A percentile compares a stretch with the other conserved stretches of the same genome.
Conservation (phyloP, 2,113 vertebrate species). For the Cynopterus brachyotis region DNA sequence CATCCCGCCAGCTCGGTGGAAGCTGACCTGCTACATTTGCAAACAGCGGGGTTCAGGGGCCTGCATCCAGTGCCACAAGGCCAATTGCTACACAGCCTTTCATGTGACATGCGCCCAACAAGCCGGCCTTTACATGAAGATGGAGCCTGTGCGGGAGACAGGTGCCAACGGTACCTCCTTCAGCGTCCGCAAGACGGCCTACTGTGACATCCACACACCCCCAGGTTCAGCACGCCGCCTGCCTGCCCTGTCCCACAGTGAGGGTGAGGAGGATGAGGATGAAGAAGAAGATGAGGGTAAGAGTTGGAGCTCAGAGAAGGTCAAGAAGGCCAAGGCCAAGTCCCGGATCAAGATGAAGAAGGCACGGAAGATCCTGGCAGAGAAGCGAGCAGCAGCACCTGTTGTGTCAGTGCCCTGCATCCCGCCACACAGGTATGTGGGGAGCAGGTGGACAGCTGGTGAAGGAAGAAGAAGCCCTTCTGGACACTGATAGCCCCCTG, state of each 20-base stretch:
- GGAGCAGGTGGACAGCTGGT: background rate
- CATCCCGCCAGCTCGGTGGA: constrained; percentile 97
- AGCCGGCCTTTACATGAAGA: constrained; percentile 99
- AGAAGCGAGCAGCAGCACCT: constrained; percentile 95
- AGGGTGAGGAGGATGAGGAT: constrained; percentile 95
- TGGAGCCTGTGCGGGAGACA: constrained; percentile 97
- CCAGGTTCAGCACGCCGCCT: constrained; percentile 91
- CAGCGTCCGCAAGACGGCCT: constrained; percentile 97
- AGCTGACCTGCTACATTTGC: constrained; percentile 99
- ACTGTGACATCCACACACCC: constrained; percentile 98
- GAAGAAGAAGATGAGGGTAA: constrained; percentile 96
- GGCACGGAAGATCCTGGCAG: constrained; percentile 96
- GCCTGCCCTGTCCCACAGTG: constrained; percentile 91
- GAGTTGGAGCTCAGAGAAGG: constrained; percentile 96
- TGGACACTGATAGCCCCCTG: background rate
- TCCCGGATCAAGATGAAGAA: constrained; percentile 99
- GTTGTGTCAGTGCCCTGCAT: constrained; percentile 99
- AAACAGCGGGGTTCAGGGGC: constrained; percentile 98
- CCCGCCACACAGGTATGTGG: constrained; percentile 92
- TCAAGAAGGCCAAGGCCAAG: constrained; percentile 98
- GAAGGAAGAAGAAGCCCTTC: background rate
- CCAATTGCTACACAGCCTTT: constrained; percentile 99
- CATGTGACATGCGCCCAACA: constrained; percentile 99
- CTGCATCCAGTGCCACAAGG: constrained; percentile 99
- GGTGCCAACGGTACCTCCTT: constrained; percentile 98